These are phyloP conservation scores for Drosophila gunungcola DNA, from an alignment of 1,140 invertebrate genomes.

Conservation along the genomic window DNA sequence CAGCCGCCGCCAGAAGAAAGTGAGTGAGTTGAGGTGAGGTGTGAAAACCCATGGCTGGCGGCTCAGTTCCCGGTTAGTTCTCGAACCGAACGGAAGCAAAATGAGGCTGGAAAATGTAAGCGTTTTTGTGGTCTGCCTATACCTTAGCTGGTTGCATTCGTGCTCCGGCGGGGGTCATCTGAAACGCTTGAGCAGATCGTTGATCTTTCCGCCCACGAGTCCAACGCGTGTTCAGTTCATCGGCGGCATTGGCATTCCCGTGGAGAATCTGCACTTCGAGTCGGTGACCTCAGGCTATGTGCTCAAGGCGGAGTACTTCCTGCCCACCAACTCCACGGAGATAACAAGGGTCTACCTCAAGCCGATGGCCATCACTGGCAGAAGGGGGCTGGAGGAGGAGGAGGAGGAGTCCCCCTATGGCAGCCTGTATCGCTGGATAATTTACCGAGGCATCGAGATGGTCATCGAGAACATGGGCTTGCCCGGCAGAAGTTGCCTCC, in stretches of 20 bases:
- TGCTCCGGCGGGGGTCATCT: constrained; percentile 18
- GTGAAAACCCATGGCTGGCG: constrained; percentile 32
- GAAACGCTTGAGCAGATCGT: constrained; percentile 63
- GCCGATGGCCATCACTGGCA: constrained; percentile 57
- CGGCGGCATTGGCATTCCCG: constrained; percentile 80
- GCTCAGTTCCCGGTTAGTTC: constrained; percentile 35
- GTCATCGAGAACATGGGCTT: constrained; percentile 86
- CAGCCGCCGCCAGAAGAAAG: constrained; percentile 46
- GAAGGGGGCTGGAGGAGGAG: neutral
- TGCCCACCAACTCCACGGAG: constrained; percentile 68
- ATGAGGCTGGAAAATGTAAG: constrained; percentile 26
- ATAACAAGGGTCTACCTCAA: constrained; percentile 65
- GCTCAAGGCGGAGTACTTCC: constrained; percentile 79
- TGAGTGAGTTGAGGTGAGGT: constrained; percentile 53
- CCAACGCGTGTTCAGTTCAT: constrained; percentile 83
- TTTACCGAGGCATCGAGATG: constrained; percentile 77
- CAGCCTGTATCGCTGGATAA: constrained; percentile 72
- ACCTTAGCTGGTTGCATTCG: neutral
- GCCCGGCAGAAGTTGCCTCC: constrained; percentile 88
- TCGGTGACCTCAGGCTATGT: constrained; percentile 83
- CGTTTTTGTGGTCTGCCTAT: neutral
- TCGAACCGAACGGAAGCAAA: constrained; percentile 19
- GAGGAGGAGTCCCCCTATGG: constrained; percentile 30
- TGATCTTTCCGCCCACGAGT: constrained; percentile 75
- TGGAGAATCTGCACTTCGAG: constrained; percentile 74